A percentile compares a stretch with the other conserved stretches of the same genome.
Conservation (phyloP, 2,113 vertebrate genomes). For the Mohoua ochrocephala region DNA sequence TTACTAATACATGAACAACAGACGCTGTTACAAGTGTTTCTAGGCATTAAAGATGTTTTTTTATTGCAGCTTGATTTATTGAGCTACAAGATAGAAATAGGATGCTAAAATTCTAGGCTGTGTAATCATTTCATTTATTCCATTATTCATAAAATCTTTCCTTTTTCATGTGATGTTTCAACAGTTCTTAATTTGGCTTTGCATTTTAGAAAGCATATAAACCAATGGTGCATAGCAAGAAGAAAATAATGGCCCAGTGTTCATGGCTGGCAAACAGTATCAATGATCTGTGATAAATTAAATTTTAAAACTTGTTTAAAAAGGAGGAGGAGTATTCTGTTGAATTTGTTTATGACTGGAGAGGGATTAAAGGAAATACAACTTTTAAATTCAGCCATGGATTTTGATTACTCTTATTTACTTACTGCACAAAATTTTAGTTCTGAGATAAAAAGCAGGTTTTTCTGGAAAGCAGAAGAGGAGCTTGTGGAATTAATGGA, state of each 20-base stretch:
- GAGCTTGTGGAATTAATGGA: background rate
- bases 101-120: background rate
- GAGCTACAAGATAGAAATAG: background rate
- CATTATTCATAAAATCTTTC: conserved; percentile 34
- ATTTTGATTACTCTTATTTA: background rate
- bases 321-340: background rate
- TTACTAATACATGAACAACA: background rate
- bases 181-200: conserved; percentile 21
- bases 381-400: background rate
- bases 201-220: conserved; percentile 27
- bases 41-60: background rate
- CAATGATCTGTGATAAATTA: background rate
- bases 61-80: background rate
- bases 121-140: background rate
- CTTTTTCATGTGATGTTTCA: background rate
- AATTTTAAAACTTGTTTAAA: background rate
- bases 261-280: background rate
- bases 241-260: background rate
- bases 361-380: background rate
- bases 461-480: background rate
- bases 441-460: background rate
- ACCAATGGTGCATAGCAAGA: background rate
- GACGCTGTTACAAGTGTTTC: background rate
- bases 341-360: background rate
- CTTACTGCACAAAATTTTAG: background rate